Evolutionary conservation across 2,888 invertebrate genomes (phyloP), one percentile per base, ranked within the genome.

Genomic region (Petrophora chlorosata): DNA sequence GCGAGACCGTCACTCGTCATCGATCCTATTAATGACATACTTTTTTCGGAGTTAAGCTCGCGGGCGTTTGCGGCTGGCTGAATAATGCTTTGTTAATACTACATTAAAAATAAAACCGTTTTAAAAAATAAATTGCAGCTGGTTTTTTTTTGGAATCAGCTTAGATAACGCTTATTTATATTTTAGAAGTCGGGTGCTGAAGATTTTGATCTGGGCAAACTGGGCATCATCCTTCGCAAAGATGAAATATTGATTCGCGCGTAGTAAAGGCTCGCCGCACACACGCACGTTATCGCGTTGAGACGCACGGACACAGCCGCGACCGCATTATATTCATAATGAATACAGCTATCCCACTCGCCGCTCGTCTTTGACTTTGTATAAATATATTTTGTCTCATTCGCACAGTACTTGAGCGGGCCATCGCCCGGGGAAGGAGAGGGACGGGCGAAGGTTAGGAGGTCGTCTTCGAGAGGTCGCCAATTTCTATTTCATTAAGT

Each of bases 271-370:
- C 82, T 67, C 70, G 73, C 74, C 85, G 74, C 85, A 82, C 85
- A 83, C 82, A 81, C 72, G 64, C 70, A 64, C 66, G 53, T 53
- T 46, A 46, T 64, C 66, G 63, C 76, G 81, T 85, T 65, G 71
- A 75, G 71, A 84, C 82, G 79, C 85, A 86, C 88, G 79, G 84
- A 87, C 88, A 88, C 85, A 83, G 69, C 74, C 78, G 80, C 77
- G 74, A 87, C 87, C 85, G 80, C 88, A 87, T 89, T 89, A 89
- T 89, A 89, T 89, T 88, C 89, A 89, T 89, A 89, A 89, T 89
- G 89, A 88, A 88, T 90, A 90, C 84, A 85, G 87, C 89, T 82
- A 82, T 90, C 89, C 88, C 84, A 86, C 89, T 90, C 89, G 77
- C 70, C 76, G 77, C 82, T 76, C 87, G 87, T 89, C 89, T 89